Evolutionary conservation across 2,113 vertebrate genomes (phyloP), one percentile per base, ranked within the genome.

Genomic region (Aix galericulata): DNA sequence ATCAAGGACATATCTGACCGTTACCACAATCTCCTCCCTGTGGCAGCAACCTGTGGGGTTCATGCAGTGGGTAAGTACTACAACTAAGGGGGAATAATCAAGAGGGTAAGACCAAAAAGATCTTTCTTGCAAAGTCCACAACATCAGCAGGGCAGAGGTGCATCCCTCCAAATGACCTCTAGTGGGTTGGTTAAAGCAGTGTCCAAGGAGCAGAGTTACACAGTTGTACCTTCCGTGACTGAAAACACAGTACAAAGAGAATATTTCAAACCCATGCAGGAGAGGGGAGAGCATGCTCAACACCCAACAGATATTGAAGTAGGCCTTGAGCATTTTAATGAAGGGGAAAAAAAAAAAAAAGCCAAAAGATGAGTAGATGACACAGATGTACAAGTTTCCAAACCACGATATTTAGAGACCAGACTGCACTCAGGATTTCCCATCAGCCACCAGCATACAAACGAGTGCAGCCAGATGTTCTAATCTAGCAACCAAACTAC

Each of bases 181-280:
- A 18, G 26, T 0, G 0, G 38, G 50, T 74, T 59, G 72, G 10
- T 11, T 40, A 86, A 64, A 31, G 38, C 1, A 0, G 8, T 59
- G 36, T 68, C 12, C 48, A 46, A 77, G 11, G 11, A 73, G 17
- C 1, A 63, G 27, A 53, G 29, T 58, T 64, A 55, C 20, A 50
- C 0, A 1, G 27, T 31, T 36, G 18, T 50, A 90, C 5, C 23
- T 66, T 56, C 38, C 34, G n/a, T n/a, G 26, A 13, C 29, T 64
- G 22, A 72, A 67, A 88, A 68, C 40, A 80, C 17, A 31, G 40
- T 42, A 75, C 42, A 16, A 21, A 88, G 17, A 77, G 53, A 14
- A 10, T 44, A 62, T 63, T 58, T 77, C 69, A 85, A 67, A 73
- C 32, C 40, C 11, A 9, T 36, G 23, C 32, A 72, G 74, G 20